Evolutionary conservation across 2,113 vertebrate species (phyloP).

Genomic region (Asarcornis scutulata): DNA sequence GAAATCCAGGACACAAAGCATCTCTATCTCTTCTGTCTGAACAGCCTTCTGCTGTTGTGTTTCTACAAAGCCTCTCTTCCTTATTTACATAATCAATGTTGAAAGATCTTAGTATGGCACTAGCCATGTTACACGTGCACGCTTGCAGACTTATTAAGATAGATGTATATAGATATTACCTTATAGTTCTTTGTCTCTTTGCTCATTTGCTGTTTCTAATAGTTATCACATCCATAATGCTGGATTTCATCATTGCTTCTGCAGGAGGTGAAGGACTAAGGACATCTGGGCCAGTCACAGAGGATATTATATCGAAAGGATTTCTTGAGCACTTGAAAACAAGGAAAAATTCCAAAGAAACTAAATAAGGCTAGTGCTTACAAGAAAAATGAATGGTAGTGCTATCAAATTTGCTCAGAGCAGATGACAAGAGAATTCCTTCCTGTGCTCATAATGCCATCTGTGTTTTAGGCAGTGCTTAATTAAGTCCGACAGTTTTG

Average conservation of each 20-base stretch:
- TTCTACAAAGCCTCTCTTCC: not conserved
- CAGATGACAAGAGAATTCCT: slow-evolving; percentile 39
- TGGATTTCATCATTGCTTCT: not conserved
- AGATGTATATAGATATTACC: not conserved
- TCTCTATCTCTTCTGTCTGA: rapidly evolving
- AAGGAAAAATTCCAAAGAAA: not conserved
- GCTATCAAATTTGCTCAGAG: not conserved
- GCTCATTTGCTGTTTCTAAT: not conserved
- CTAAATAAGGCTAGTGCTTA: not conserved
- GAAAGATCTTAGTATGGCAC: not conserved
- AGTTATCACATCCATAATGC: not conserved
- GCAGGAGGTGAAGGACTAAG: not conserved
- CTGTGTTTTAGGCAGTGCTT: slow-evolving; percentile 46
- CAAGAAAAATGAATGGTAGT: slow-evolving; percentile 13
- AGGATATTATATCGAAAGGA: not conserved
- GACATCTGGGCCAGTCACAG: not conserved
- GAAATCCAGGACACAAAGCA: not conserved
- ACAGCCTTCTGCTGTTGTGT: not conserved
- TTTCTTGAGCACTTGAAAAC: not conserved
- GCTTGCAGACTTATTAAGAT: not conserved
- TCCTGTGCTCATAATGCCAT: slow-evolving; percentile 45
- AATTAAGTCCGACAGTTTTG: slow-evolving; percentile 56
- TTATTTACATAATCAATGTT: not conserved
- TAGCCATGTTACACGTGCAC: rapidly evolving
- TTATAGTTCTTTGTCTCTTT: not conserved